Evolutionary conservation across 2,888 invertebrate species (phyloP), one percentile per base, ranked within the genome.

Genomic region (Netelia virgata): DNA sequence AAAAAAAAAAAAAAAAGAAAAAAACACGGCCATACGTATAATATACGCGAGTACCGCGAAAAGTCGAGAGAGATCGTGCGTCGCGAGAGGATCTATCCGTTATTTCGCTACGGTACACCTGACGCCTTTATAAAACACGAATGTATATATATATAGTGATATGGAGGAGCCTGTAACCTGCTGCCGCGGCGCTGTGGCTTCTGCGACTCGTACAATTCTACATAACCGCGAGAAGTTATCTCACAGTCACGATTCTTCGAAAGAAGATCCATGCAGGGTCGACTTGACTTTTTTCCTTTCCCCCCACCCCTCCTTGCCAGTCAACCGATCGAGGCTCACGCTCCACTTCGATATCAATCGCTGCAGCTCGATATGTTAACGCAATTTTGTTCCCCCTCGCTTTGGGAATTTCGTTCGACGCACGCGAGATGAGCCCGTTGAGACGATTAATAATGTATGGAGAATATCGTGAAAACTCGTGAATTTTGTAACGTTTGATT

Each of bases 21-120:
- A 76, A 16, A 1, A 11, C 16, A 10, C 59, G 28, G 11, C 8
- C 47, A 61, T 16, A 73, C 47, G 23, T 11, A 23, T 61, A 61
- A 16, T 55, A 55, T 55, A 55, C 18, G 28, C 28, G 28, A 47
- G 47, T 14, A 47, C 47, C 2, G 47, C 47, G 47, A 47, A 47
- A 47, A 10, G 47, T 47, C 47, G 47, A 14, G 47, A 14, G 47
- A 47, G 47, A 47, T 47, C 47, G 47, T 47, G 47, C 61, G 77
- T 77, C 61, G 61, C 59, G 72, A 77, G 73, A 64, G 47, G 57
- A 80, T 84, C 80, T 61, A 81, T 80, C 77, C 80, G 80, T 76
- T 81, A 78, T 50, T 66, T 57, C 20, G 72, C 36, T 84, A 84
- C 80, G 84, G 84, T 84, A 81, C 84, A 84, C 84, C 84, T 84